Conservation (phyloP, 2,888 invertebrate species). For the Nasonovia ribisnigri region DNA sequence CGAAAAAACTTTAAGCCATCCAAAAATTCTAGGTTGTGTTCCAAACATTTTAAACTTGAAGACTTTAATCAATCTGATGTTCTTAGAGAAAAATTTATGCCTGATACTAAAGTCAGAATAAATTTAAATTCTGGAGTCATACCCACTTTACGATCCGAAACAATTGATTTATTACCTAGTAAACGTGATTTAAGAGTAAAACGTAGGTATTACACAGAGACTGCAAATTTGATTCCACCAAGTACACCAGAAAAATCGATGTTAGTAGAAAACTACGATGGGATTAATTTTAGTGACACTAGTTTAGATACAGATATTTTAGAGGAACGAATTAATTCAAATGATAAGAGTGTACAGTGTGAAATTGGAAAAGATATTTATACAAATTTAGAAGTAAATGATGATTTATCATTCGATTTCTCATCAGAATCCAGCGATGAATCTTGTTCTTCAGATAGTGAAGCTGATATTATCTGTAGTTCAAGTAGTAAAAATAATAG, state of each 20-base stretch:
- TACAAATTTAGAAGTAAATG: conserved; percentile 15
- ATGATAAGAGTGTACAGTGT: conserved; percentile 16
- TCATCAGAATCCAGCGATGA: conserved; percentile 7
- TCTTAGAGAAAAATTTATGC: conserved; percentile 14
- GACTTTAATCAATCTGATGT: conserved; percentile 27
- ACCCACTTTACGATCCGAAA: conserved; percentile 6
- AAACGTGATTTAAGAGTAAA: not conserved
- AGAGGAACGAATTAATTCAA: not conserved
- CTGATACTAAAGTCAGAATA: not conserved
- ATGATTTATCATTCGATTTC: conserved; percentile 22
- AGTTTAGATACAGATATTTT: conserved; percentile 4
- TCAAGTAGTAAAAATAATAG: conserved; percentile 13
- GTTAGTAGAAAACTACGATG: conserved; percentile 7
- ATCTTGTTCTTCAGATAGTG: conserved; percentile 27
- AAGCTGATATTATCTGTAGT: not conserved
- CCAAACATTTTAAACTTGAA: not conserved
- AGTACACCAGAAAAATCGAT: not conserved
- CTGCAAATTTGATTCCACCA: conserved; percentile 6
- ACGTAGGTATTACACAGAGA: not conserved
- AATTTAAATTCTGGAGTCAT: conserved; percentile 1
- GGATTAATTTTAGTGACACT: not conserved
- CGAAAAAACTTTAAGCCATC: not conserved
- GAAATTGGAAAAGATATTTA: not conserved
- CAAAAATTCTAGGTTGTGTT: not conserved
- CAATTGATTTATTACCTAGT: not conserved